A percentile compares a stretch with the other conserved stretches of the same genome.
Conservation (phyloP, 2,888 invertebrate genomes). For the Drymonia ruficornis region DNA sequence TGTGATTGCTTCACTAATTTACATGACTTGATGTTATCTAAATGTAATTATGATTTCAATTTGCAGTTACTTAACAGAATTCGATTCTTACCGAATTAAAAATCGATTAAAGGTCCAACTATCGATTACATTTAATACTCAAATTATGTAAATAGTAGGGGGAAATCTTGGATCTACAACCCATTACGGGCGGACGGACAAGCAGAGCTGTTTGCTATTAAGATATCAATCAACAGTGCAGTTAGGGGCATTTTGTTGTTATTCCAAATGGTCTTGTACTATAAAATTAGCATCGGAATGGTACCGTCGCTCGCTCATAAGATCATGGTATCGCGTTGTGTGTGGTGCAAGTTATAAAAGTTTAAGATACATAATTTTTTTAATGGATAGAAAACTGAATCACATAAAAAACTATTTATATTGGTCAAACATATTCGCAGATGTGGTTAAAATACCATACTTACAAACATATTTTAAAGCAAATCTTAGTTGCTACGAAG, state of each 20-base stretch:
- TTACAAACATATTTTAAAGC: no score
- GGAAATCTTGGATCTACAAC: slow-evolving; percentile 34
- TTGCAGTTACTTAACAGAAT: no score
- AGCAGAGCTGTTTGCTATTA: slow-evolving; percentile 56
- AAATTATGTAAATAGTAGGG: slow-evolving; percentile 28
- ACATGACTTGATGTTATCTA: no score
- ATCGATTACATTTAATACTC: not conserved
- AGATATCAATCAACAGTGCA: slow-evolving; percentile 73
- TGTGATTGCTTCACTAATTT: no score
- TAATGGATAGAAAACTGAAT: no score
- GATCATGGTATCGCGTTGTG: slow-evolving; percentile 33
- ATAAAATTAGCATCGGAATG: slow-evolving; percentile 78
- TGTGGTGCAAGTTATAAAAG: slow-evolving; percentile 16
- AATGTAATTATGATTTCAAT: no score
- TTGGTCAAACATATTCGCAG: no score
- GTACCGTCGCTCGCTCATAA: slow-evolving; percentile 49
- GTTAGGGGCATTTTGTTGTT: slow-evolving; percentile 47
- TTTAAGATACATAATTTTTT: no score
- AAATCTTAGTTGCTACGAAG: no score
- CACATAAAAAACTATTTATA: no score
- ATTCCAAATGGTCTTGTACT: slow-evolving; percentile 49
- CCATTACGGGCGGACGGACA: slow-evolving; percentile 39
- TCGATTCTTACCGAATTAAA: not conserved
- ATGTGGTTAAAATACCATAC: no score
- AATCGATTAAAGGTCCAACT: not conserved